phyloP scores from a whole-genome alignment of 2,113 vertebrate genomes.

The Corydoras sp. region DNA sequence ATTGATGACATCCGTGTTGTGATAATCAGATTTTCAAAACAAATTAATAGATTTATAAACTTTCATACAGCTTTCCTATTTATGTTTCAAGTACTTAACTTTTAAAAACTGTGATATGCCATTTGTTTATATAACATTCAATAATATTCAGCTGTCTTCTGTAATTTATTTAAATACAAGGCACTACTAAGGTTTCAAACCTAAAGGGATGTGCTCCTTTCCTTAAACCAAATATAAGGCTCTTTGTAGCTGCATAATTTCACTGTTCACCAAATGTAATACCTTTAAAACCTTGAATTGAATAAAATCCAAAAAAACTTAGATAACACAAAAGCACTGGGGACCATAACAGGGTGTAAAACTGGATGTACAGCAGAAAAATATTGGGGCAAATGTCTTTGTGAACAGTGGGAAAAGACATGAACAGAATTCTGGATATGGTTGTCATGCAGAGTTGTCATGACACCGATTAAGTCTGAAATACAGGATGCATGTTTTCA shows the following conservation, averaged over 20 bases:
- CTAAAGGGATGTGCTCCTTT: background rate
- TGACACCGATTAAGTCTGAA: no score
- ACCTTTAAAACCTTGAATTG: background rate
- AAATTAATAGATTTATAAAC: background rate
- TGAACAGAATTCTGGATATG: no score
- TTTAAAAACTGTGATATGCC: background rate
- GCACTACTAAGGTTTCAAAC: background rate
- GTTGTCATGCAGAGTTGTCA: no score
- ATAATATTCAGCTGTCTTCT: slow-evolving; percentile 1
- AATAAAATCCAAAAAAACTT: background rate
- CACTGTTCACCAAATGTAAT: slow-evolving; percentile 1
- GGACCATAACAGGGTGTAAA: background rate
- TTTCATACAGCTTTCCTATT: background rate
- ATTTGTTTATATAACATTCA: background rate
- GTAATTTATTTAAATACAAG: background rate
- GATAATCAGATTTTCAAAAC: background rate
- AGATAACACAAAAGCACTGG: background rate
- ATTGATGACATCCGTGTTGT: background rate
- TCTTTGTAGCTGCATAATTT: slow-evolving; percentile 11
- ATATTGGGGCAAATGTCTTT: no score
- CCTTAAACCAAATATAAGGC: background rate
- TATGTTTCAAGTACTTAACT: background rate
- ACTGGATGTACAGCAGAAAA: background rate
- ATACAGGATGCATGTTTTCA: no score
- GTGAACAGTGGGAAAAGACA: no score